These are phyloP conservation scores for Eretmochelys imbricata DNA, from an alignment of 2,113 vertebrate genomes.

Conservation along the genomic window DNA sequence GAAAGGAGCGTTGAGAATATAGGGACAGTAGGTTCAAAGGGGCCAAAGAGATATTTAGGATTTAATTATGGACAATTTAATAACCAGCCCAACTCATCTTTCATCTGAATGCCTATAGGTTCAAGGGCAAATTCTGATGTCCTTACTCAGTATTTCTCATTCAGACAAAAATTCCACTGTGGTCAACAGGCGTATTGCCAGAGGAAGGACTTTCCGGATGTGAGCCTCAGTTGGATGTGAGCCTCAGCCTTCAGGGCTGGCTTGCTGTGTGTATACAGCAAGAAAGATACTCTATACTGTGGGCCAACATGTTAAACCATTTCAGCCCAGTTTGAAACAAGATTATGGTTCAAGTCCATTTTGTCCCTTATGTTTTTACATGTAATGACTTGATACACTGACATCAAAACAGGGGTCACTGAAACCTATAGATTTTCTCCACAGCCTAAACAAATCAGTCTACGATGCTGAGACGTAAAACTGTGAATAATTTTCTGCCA, in stretches of 20 bases:
- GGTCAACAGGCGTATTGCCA: neutral
- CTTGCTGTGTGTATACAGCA: neutral
- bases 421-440: neutral
- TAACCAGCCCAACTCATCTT: neutral
- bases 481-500: neutral
- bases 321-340: neutral
- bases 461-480: neutral
- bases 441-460: neutral
- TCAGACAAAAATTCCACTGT: neutral
- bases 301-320: neutral
- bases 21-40: neutral
- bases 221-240: neutral
- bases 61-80: neutral
- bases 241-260: neutral
- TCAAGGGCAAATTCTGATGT: neutral
- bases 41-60: neutral
- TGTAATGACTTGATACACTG: neutral
- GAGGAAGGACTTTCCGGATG: neutral
- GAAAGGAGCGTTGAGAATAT: neutral
- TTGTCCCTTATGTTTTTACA: neutral
- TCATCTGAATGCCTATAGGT: neutral
- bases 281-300: accelerated
- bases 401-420: neutral
- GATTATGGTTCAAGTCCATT: neutral
- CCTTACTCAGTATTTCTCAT: neutral